A percentile compares a stretch with the other conserved stretches of the same genome.
Conservation (phyloP, 1,140 invertebrate genomes). For the Drosophila arizonae region DNA sequence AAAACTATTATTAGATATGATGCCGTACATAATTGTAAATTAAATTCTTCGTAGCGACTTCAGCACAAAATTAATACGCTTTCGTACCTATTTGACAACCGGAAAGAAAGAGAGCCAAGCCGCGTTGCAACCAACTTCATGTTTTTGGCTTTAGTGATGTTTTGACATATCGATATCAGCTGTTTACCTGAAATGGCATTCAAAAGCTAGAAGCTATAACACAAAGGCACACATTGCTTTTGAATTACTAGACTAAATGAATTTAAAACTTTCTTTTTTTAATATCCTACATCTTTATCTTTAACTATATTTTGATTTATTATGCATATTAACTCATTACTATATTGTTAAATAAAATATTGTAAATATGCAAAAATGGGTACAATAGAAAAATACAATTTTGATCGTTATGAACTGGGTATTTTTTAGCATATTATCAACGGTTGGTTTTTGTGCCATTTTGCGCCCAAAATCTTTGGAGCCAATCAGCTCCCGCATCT, state of each 20-base stretch:
- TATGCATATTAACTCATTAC: too few species aligned
- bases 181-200: not conserved
- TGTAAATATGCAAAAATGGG: too few species aligned
- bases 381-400: not conserved
- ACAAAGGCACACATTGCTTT: not conserved
- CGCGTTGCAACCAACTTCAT: slow-evolving; percentile 42
- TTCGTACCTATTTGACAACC: slow-evolving; percentile 82
- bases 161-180: slow-evolving; percentile 29
- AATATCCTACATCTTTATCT: not conserved
- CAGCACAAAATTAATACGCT: slow-evolving; percentile 41
- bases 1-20: slow-evolving; percentile 52
- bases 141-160: slow-evolving; percentile 5
- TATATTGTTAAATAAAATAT: too few species aligned
- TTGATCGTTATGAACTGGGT: not conserved
- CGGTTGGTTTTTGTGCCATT: slow-evolving; percentile 16
- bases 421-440: slow-evolving; percentile 23
- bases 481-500: slow-evolving; percentile 22
- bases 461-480: slow-evolving; percentile 42
- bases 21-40: slow-evolving; percentile 51
- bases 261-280: not conserved
- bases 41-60: slow-evolving; percentile 34
- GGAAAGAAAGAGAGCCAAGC: slow-evolving; percentile 77
- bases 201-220: slow-evolving; percentile 13
- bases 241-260: not conserved
- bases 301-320: too few species aligned